Conservation (phyloP, 1,140 invertebrate species). For the Lordiphosa collinella region DNA sequence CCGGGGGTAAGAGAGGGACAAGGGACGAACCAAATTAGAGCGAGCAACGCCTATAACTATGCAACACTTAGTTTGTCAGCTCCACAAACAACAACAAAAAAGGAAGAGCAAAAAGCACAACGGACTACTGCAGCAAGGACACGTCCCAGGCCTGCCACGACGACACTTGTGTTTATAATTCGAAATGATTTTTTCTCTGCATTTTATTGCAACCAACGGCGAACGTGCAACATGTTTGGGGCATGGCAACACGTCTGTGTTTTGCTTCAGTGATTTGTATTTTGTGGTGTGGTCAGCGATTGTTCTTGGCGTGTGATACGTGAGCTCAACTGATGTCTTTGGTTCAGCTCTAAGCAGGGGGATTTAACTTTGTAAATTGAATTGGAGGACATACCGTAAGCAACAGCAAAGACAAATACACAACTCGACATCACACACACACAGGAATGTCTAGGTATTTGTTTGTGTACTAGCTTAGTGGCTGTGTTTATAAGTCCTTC, state of each 20-base stretch:
- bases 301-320: too few species aligned
- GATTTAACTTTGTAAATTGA: too few species aligned
- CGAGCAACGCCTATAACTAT: slow-evolving; percentile 11
- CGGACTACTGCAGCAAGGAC: slow-evolving; percentile 1
- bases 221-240: background rate
- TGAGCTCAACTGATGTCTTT: too few species aligned
- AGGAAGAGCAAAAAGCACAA: slow-evolving; percentile 1
- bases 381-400: too few species aligned
- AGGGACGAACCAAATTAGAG: slow-evolving; percentile 5
- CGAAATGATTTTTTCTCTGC: slow-evolving; percentile 11
- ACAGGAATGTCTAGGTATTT: too few species aligned
- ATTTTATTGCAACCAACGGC: slow-evolving; percentile 4
- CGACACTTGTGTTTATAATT: slow-evolving; percentile 3
- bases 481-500: too few species aligned
- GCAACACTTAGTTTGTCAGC: slow-evolving; percentile 11
- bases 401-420: too few species aligned
- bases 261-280: slow-evolving; percentile 12
- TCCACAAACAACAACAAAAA: background rate
- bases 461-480: too few species aligned
- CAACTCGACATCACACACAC: too few species aligned
- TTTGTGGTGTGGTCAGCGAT: too few species aligned
- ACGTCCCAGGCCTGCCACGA: background rate
- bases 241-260: too few species aligned
- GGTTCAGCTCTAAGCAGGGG: too few species aligned
- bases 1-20: background rate